Evolutionary conservation across 2,888 invertebrate genomes (phyloP), one percentile per base, ranked within the genome.

Genomic region (Eristalinus aeneus): DNA sequence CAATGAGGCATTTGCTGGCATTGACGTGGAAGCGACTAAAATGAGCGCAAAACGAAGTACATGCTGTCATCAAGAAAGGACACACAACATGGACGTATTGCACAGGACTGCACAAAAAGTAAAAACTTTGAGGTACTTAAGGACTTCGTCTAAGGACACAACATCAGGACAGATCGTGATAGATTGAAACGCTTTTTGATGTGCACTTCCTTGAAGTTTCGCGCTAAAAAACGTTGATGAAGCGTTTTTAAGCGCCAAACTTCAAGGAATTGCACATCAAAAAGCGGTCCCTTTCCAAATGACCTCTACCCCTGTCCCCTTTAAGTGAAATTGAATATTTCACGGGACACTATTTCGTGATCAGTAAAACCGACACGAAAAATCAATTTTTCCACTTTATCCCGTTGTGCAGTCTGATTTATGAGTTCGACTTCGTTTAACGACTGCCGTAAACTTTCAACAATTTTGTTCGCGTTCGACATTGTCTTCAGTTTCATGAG

Each of bases 401-500:
- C 34, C 53, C 20, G 20, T 20, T 27, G 27, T 27, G 2, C 27
- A 2, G 27, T 2, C 27, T 3, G 34, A 23, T 65, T 78, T 78
- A 78, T 23, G 78, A 71, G 58, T 72, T 31, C 56, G 58, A 64
- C 78, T 78, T 78, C 16, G 58, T 56, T 71, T 78, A 72, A 78
- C 65, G 71, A 78, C 65, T 34, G 34, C 71, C 78, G 64, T 78
- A 78, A 78, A 78, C 36, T 71, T 69, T 65, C 64, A 78, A 71
- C 63, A 68, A 69, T 11, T 67, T 32, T 46, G 58, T 31, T 65
- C 71, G 58, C 23, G 65, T 64, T 64, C 39, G 77, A 46, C 65
- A 71, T 72, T 64, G 78, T 78, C 71, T 78, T 65, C 65, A 71
- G 60, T 65, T 20, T 23, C 71, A 78, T 65, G 71, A 72, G 65